Conservation (phyloP, 2,888 invertebrate species). For the Plagiodera versicolora region DNA sequence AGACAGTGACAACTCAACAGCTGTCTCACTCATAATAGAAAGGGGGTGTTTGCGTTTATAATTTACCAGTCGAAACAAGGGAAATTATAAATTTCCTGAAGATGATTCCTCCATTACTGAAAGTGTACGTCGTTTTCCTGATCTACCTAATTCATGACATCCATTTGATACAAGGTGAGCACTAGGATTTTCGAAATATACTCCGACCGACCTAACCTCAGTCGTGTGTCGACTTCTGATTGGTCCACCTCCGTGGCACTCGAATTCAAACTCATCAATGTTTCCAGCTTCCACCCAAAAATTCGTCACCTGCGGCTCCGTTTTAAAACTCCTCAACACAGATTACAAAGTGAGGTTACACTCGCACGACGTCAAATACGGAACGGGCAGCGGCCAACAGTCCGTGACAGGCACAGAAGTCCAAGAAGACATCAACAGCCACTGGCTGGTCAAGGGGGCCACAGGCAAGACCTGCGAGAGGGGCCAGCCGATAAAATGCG, state of each 20-base stretch:
- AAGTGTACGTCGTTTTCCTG: conserved; percentile 4
- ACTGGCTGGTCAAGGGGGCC: conserved; percentile 84
- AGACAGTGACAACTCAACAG: too few species aligned
- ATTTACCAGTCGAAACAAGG: too few species aligned
- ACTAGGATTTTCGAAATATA: not conserved
- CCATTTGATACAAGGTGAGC: conserved; percentile 25
- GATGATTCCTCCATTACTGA: not conserved
- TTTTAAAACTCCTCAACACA: conserved; percentile 86
- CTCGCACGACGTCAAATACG: conserved; percentile 99
- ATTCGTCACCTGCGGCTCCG: conserved; percentile 92
- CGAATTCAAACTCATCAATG: conserved; percentile 8
- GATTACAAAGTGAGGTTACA: conserved; percentile 86
- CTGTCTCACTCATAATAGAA: too few species aligned
- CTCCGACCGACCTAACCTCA: not conserved
- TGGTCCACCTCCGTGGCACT: conserved; percentile 16
- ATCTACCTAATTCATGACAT: conserved; percentile 23
- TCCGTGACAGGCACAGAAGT: conserved; percentile 92
- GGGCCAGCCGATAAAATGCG: conserved; percentile 89
- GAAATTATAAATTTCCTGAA: not conserved
- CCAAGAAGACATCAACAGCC: conserved; percentile 93
- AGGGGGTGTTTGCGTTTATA: too few species aligned
- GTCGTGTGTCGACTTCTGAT: conserved; percentile 24
- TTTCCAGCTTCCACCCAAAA: conserved; percentile 67
- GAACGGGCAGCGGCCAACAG: conserved; percentile 98
- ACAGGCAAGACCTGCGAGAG: conserved; percentile 74